phyloP scores from a whole-genome alignment of 2,888 invertebrate genomes.

The Trisateles emortualis region DNA sequence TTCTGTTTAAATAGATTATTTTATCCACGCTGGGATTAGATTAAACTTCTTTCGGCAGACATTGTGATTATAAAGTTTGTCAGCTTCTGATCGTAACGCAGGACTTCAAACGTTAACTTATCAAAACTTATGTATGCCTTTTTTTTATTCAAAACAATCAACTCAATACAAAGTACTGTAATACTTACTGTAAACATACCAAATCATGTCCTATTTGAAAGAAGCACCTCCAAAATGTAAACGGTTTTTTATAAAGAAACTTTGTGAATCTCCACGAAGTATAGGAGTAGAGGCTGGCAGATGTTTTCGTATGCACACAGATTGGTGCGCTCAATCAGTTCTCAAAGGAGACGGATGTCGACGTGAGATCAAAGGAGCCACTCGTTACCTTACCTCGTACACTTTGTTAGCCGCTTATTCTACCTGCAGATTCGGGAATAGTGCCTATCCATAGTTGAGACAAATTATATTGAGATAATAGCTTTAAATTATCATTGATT shows the following conservation, averaged over 20 bases:
- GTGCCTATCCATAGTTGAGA: background rate
- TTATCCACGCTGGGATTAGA: background rate
- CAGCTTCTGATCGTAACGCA: too few species aligned
- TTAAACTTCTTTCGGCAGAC: too few species aligned
- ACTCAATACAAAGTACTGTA: too few species aligned
- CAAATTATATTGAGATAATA: too few species aligned
- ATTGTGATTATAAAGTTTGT: too few species aligned
- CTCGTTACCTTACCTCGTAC: slow-evolving; percentile 59
- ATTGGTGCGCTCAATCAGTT: slow-evolving; percentile 82
- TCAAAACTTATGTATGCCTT: too few species aligned
- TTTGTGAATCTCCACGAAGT: slow-evolving; percentile 65
- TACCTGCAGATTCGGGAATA: slow-evolving; percentile 7
- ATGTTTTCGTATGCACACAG: slow-evolving; percentile 82
- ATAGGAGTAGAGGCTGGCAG: slow-evolving; percentile 44
- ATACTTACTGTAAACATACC: slow-evolving; percentile 16
- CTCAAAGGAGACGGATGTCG: slow-evolving; percentile 76
- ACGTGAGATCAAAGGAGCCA: slow-evolving; percentile 72
- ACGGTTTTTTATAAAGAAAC: slow-evolving; percentile 65
- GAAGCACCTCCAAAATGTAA: slow-evolving; percentile 54
- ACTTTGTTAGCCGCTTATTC: slow-evolving; percentile 48
- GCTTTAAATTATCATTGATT: too few species aligned
- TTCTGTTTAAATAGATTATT: background rate
- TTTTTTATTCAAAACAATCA: too few species aligned
- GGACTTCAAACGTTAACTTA: too few species aligned
- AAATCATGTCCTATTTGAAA: slow-evolving; percentile 45